Evolutionary conservation across 2,888 invertebrate species (phyloP), one percentile per base, ranked within the genome.

Genomic region (Pyrrhosoma nymphula): DNA sequence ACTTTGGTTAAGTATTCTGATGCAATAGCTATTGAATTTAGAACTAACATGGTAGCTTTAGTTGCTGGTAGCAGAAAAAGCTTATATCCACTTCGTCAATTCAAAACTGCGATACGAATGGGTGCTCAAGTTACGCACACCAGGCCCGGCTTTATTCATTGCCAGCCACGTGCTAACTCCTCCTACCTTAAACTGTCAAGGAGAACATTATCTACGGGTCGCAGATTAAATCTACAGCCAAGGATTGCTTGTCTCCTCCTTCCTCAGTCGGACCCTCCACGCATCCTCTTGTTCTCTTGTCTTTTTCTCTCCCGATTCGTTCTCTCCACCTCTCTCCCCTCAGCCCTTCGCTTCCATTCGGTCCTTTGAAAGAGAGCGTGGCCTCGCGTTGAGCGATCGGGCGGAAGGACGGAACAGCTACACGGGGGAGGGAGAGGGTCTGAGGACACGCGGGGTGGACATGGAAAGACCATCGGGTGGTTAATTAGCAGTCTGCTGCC

Each of bases 391-490:
- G 35, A 30, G 30, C 8, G 8, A 47, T 47, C 47, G 47, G 47
- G 47, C 35, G 82, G 16, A 35, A 4, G 16, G 82, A 12, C 26
- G 4, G 26, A 69, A n/a, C 69, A 26, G 1, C 2, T 20, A 23
- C 69, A n/a, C 69, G 69, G 14, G n/a, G 10, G 10, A n/a, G 1
- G 12, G n/a, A n/a, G 69, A 2, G n/a, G n/a, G 26, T 18, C 20
- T 26, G n/a, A 23, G 26, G n/a, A n/a, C 69, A n/a, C 69, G n/a
- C 82, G 12, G 82, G 75, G 69, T 69, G 93, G 93, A 93, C 93
- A 93, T 69, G 93, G 69, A 93, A 93, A 93, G 47, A 69, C 93
- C 93, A 93, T 93, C 93, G 69, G 69, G 93, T 75, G 93, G 93
- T 93, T 93, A 93, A 93, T 93, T 93, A 93, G 93, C 93, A 47